phyloP scores from a whole-genome alignment of 35 echinoderm and acorn worm genomes.

The Apostichopus californicus region DNA sequence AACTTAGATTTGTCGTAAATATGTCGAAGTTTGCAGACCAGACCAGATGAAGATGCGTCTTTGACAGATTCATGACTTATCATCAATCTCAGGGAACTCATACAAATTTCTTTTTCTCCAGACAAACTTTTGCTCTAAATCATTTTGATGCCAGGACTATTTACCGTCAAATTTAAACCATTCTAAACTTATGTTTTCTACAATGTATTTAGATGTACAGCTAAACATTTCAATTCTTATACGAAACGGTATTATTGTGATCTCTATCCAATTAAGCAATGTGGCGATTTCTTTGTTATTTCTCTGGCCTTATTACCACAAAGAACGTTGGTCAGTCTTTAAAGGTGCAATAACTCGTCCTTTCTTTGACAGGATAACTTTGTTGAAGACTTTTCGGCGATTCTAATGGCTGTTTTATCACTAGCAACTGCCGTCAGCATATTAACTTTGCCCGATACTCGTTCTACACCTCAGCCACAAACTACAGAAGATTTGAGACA shows the following conservation, averaged over 20 bases:
- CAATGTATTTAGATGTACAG: neutral
- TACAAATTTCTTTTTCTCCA: no score
- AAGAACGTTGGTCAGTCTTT: neutral
- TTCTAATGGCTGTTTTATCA: conserved; percentile 3
- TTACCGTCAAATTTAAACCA: neutral
- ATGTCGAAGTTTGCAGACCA: no score
- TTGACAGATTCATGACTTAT: no score
- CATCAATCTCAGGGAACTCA: no score
- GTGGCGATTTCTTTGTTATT: neutral
- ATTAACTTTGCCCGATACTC: conserved; percentile 26
- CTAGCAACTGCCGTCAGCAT: neutral
- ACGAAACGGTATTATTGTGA: neutral
- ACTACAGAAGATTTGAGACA: neutral
- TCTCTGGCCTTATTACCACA: neutral
- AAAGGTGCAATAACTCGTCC: neutral
- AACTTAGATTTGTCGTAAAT: no score
- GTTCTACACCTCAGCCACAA: conserved; percentile 2
- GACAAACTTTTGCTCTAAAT: no score
- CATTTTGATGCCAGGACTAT: no score
- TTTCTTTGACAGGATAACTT: neutral
- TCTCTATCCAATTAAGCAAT: neutral
- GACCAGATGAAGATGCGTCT: no score
- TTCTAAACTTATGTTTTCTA: neutral
- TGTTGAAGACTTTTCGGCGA: neutral
- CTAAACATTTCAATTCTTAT: neutral